These are phyloP conservation scores for Heliconius hewitsoni DNA, from an alignment of 1,140 invertebrate genomes.

Conservation along the genomic window DNA sequence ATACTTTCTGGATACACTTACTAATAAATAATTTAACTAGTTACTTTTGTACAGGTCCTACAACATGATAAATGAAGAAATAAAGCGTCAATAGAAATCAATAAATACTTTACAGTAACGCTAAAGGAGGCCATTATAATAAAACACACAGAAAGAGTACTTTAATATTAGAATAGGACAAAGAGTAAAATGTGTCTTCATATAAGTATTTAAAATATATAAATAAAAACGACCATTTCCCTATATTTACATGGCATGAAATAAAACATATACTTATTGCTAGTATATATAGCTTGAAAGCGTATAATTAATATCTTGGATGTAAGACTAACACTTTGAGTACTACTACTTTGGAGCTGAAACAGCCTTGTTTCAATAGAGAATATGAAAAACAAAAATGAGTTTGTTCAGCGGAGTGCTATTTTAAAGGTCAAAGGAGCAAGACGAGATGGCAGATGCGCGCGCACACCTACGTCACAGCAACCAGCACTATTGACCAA, in stretches of 20 bases:
- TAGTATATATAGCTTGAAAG: not conserved
- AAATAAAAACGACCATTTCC: not conserved
- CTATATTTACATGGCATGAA: not conserved
- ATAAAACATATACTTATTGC: not conserved
- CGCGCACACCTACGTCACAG: conserved; percentile 57
- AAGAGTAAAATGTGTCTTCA: too few relatives aligned
- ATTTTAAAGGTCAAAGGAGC: conserved; percentile 46
- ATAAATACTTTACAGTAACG: too few relatives aligned
- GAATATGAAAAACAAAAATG: conserved; percentile 10
- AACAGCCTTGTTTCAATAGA: not conserved
- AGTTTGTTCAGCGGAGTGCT: not conserved
- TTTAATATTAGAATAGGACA: too few relatives aligned
- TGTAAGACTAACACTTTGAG: not conserved
- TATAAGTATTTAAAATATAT: too few relatives aligned
- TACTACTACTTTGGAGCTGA: conserved; percentile 5
- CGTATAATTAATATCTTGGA: too few relatives aligned
- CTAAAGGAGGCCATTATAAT: too few relatives aligned
- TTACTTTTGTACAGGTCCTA: too few relatives aligned
- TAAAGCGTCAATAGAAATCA: too few relatives aligned
- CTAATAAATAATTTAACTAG: too few relatives aligned
- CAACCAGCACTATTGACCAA: conserved; percentile 54
- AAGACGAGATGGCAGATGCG: conserved; percentile 43
- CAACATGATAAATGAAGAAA: too few relatives aligned
- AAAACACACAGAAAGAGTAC: too few relatives aligned
- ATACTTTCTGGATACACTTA: too few relatives aligned